Base-by-base conservation (phyloP, 2,797 vertebrate species). In the Acanthornis magna region DNA sequence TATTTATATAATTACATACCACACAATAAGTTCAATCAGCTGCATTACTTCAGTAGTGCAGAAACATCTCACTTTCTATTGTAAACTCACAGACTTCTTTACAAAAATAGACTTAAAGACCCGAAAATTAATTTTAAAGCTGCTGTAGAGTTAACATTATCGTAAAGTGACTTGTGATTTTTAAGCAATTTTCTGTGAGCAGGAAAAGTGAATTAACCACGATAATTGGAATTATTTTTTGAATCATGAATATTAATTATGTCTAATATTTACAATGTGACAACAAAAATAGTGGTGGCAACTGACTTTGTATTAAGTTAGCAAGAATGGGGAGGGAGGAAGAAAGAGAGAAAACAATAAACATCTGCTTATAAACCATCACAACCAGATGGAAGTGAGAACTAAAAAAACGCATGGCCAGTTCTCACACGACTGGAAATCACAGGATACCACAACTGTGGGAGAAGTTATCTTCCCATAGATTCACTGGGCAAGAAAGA, bases 391-490 rank as follows among this genome's bases (percentile, higher is more conserved):
- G 91, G 93, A 96, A 96, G 54, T 2, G 22, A 88, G 30, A 91
- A 95, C 63, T 63, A 40, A 77, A 94, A 88, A 88, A 94, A 94
- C 45, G 36, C 58, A 93, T 10, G 81, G 54, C 54, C 65, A 94
- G 47, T 78, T 95, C 79, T 94, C 89, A 95, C n/a, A 92, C 47
- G 50, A 72, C 58, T 83, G 47, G 50, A 91, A 92, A 96, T 82
- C 84, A 74, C 20, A 71, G 50, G 50, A 85, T 72, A 87, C 53
- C 50, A 83, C 54, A 87, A 79, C 50, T 93, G 54, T 80, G 84
- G 38, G 81, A 93, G 61, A 92, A 94, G 87, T 84, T 88, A 78
- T 74, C 91, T 91, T 96, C 84, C 72, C 91, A 94, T 47, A 93
- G 78, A 91, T 68, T 91, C 61, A 63, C 11, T 63, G 57, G 29